Evolutionary conservation across 2,888 invertebrate species (phyloP).

Genomic region (Beris morrisii): DNA sequence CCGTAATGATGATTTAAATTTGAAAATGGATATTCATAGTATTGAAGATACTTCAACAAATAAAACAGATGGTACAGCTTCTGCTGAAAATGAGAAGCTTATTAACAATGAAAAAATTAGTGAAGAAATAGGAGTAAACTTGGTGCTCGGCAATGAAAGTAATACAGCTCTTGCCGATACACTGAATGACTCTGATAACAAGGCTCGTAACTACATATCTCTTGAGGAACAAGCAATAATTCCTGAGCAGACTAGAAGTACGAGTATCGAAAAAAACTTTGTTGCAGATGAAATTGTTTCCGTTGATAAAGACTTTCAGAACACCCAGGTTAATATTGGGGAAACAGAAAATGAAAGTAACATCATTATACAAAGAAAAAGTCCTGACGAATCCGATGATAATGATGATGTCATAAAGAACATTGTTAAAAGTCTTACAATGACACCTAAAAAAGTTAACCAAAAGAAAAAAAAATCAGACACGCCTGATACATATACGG

Average conservation of each 20-base stretch:
- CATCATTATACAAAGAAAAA: not conserved
- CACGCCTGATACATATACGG: not conserved
- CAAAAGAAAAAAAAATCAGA: conserved; percentile 3
- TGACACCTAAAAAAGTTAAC: not conserved
- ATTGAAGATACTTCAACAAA: not conserved
- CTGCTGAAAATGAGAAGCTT: not conserved
- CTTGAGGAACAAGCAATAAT: too few relatives aligned
- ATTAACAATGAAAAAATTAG: too few relatives aligned
- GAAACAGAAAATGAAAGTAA: not conserved
- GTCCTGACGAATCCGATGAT: not conserved
- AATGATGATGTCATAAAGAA: conserved; percentile 21
- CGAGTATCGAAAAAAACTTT: too few relatives aligned
- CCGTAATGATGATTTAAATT: too few relatives aligned
- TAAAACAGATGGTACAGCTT: not conserved
- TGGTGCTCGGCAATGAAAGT: too few relatives aligned
- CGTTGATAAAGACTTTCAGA: not conserved
- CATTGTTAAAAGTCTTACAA: conserved; percentile 9
- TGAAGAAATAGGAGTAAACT: too few relatives aligned
- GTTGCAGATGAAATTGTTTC: too few relatives aligned
- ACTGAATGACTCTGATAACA: too few relatives aligned
- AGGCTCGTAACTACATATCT: too few relatives aligned
- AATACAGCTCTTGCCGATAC: too few relatives aligned
- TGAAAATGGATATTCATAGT: too few relatives aligned
- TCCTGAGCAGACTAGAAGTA: too few relatives aligned
- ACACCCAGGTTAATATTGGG: not conserved